Conservation (phyloP, 2,888 invertebrate genomes). For the Trisateles emortualis region DNA sequence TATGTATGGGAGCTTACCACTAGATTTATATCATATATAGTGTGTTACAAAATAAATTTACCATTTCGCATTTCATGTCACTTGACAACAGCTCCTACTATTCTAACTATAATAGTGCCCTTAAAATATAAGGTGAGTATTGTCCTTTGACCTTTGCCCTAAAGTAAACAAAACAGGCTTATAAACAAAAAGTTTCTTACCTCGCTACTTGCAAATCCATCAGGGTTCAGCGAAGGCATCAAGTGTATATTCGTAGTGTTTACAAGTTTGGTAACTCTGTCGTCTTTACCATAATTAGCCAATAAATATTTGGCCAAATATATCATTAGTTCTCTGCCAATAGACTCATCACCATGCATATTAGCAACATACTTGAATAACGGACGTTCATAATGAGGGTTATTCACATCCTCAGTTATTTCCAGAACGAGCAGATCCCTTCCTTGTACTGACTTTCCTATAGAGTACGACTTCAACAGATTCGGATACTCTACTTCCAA, state of each 20-base stretch:
- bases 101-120: too few species aligned
- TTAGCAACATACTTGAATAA: slow-evolving; percentile 98
- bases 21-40: too few species aligned
- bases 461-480: slow-evolving; percentile 89
- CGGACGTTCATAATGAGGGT: slow-evolving; percentile 89
- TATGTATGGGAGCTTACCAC: too few species aligned
- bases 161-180: neutral
- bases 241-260: slow-evolving; percentile 96
- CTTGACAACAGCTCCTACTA: too few species aligned
- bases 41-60: too few species aligned
- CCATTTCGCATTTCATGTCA: too few species aligned
- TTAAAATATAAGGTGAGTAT: too few species aligned
- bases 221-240: slow-evolving; percentile 99
- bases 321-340: slow-evolving; percentile 94
- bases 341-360: slow-evolving; percentile 98
- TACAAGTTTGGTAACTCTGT: slow-evolving; percentile 91
- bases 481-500: slow-evolving; percentile 89
- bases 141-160: too few species aligned
- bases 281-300: slow-evolving; percentile 90
- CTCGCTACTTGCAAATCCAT: slow-evolving; percentile 95
- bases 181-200: slow-evolving; percentile 75
- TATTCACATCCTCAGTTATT: slow-evolving; percentile 90
- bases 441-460: slow-evolving; percentile 95
- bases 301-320: slow-evolving; percentile 95
- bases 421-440: slow-evolving; percentile 94